phyloP scores from a whole-genome alignment of 2,113 vertebrate species.

The Lepidothrix coronata region DNA sequence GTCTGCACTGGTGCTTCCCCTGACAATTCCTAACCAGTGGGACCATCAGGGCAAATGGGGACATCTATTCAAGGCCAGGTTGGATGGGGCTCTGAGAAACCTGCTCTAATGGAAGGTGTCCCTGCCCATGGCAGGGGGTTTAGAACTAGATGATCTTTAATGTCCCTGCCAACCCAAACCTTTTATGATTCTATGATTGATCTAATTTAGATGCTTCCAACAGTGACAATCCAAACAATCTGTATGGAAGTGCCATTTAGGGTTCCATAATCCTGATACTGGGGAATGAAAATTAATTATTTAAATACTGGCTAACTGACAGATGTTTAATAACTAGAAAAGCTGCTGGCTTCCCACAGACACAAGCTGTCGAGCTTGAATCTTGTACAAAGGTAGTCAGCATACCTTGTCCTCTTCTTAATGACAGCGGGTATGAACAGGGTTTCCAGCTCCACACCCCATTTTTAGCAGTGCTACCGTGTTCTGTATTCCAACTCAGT shows the following conservation, averaged over 20 bases:
- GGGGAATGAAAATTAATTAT: background rate
- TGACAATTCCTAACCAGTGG: background rate
- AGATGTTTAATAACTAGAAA: background rate
- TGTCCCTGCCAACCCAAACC: background rate
- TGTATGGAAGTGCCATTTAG: background rate
- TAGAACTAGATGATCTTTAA: background rate
- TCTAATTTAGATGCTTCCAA: background rate
- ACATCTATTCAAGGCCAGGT: background rate
- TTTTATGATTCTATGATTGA: background rate
- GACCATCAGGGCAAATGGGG: accelerated
- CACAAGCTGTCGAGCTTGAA: background rate
- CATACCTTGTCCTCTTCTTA: background rate
- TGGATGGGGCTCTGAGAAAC: background rate
- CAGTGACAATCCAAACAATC: background rate
- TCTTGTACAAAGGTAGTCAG: background rate
- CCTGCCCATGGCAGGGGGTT: background rate
- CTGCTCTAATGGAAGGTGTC: background rate
- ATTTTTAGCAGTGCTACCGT: background rate
- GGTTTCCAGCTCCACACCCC: background rate
- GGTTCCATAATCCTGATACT: background rate
- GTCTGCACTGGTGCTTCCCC: background rate
- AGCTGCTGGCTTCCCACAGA: background rate
- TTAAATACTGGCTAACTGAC: background rate
- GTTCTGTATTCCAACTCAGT: background rate
- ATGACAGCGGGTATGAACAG: background rate